These are phyloP conservation scores for Paelopatides confundens DNA, from an alignment of 53 echinoderm and acorn worm genomes.

Conservation along the genomic window DNA sequence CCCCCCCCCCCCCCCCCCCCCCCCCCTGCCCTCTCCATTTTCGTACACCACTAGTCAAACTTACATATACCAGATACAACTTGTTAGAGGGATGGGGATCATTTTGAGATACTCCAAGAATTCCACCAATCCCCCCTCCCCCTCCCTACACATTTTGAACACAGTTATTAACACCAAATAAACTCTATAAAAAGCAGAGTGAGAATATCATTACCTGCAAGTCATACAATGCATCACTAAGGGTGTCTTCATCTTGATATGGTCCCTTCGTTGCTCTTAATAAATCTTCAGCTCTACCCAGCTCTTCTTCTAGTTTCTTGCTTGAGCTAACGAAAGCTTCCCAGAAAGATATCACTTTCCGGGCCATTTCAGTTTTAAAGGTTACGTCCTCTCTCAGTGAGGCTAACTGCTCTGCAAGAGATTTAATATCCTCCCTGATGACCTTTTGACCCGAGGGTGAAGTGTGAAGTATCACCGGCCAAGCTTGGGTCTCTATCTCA, in stretches of 20 bases:
- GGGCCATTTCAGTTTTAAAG: constrained; percentile 28
- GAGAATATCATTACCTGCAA: background rate
- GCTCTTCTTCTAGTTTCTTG: constrained; percentile 64
- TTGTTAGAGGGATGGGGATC: no score
- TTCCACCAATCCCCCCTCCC: no score
- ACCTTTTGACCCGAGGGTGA: constrained; percentile 69
- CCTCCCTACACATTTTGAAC: background rate
- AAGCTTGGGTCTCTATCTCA: constrained; percentile 62
- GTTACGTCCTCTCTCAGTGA: constrained; percentile 65
- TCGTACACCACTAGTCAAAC: no score
- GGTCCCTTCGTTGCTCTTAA: constrained; percentile 18
- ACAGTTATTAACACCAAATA: background rate
- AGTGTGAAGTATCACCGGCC: constrained; percentile 69
- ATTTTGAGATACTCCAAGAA: no score
- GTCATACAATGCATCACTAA: background rate
- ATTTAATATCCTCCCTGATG: constrained; percentile 73
- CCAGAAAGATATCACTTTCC: constrained; percentile 60
- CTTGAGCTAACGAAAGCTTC: constrained; percentile 60
- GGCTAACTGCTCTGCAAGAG: constrained; percentile 67
- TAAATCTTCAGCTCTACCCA: constrained; percentile 50
- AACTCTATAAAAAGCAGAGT: background rate
- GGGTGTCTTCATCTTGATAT: background rate
- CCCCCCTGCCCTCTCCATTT: no score
- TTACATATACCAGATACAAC: no score
- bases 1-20: no score